A percentile compares a stretch with the other conserved stretches of the same genome.
phyloP scores from a whole-genome alignment of 2,888 invertebrate genomes.

The Ecliptopera silaceata region DNA sequence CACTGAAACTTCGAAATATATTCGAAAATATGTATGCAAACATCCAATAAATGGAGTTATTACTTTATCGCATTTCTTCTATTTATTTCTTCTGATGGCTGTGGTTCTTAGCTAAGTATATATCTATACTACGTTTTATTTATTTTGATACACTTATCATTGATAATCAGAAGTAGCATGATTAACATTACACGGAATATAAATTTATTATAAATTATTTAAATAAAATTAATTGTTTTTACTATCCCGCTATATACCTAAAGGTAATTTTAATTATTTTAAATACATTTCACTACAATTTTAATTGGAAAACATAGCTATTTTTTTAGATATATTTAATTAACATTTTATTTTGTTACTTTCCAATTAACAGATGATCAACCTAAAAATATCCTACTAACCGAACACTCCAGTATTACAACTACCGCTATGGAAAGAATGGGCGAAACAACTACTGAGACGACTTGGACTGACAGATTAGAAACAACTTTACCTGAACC shows the following conservation, averaged over 20 bases:
- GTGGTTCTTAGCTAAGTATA: conserved; percentile 10
- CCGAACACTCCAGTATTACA: conserved; percentile 63
- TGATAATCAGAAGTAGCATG: conserved; percentile 5
- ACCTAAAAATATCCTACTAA: conserved; percentile 77
- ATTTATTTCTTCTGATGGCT: conserved; percentile 18
- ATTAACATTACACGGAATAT: neutral
- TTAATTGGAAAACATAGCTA: neutral
- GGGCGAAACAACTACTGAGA: conserved; percentile 49
- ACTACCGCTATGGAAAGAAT: conserved; percentile 55
- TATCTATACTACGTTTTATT: neutral
- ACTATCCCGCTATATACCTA: neutral
- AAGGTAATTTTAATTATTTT: neutral
- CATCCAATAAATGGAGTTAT: conserved; percentile 19
- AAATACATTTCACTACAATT: neutral
- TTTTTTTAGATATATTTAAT: conserved; percentile 7
- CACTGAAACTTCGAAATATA: conserved; percentile 10
- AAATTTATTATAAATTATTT: neutral
- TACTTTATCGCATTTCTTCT: conserved; percentile 24
- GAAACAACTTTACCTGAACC: conserved; percentile 16
- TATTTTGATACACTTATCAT: neutral
- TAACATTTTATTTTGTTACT: conserved; percentile 63
- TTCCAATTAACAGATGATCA: conserved; percentile 81
- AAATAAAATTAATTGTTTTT: neutral
- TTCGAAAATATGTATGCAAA: conserved; percentile 4
- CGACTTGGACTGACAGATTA: conserved; percentile 41